A percentile compares a stretch with the other conserved stretches of the same genome.
phyloP scores from a whole-genome alignment of 1,140 invertebrate species.

The Nomia melanderi region DNA sequence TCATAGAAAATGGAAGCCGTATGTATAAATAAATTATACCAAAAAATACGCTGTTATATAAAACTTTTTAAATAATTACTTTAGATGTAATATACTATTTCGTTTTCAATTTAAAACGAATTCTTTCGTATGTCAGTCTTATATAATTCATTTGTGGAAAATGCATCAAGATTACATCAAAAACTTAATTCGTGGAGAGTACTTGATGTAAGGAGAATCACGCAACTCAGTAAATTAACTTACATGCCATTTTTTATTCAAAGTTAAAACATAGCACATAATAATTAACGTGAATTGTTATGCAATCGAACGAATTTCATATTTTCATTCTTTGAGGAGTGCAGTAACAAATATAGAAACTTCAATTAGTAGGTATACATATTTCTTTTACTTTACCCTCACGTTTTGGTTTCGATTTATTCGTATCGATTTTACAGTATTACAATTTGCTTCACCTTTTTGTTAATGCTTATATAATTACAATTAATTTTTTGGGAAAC shows the following conservation, averaged over 20 bases:
- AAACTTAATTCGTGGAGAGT: not conserved
- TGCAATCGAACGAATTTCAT: not conserved
- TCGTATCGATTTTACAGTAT: not conserved
- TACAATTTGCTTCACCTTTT: not conserved
- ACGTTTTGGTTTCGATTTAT: not conserved
- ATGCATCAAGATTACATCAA: no score
- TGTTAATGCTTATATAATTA: not conserved
- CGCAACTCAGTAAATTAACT: not conserved
- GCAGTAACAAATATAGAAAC: slow-evolving; percentile 3
- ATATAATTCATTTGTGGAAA: no score
- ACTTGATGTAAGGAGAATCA: not conserved
- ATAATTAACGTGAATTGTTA: not conserved
- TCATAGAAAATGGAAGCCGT: no score
- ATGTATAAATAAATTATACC: no score
- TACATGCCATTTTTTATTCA: slow-evolving; percentile 3
- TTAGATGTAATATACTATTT: no score
- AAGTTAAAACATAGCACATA: not conserved
- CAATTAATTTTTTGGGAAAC: not conserved
- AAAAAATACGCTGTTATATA: no score
- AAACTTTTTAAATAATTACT: no score
- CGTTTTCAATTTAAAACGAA: no score
- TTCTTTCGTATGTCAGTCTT: no score
- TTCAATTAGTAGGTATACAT: slow-evolving; percentile 1
- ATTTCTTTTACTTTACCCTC: not conserved
- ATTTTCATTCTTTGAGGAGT: not conserved